phyloP scores from a whole-genome alignment of 2,113 vertebrate species.

The Ginglymostoma cirratum region DNA sequence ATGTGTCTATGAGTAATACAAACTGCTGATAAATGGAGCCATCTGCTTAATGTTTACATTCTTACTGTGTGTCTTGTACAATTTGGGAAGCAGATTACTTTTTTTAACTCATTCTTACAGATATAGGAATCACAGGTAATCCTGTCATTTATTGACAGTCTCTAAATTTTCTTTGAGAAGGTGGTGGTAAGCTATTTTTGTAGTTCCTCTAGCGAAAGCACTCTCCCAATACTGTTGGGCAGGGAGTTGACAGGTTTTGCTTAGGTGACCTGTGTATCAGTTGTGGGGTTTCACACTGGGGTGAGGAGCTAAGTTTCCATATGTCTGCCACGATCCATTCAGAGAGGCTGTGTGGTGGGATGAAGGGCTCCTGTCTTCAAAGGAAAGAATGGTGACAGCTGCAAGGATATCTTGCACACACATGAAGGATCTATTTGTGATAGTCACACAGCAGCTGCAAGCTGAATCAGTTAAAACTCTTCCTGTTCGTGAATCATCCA shows the following conservation, averaged over 20 bases:
- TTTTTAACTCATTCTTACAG: not conserved
- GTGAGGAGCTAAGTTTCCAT: not conserved
- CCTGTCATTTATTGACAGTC: not conserved
- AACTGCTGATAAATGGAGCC: conserved; percentile 21
- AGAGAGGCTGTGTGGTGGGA: no score
- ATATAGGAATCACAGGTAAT: not conserved
- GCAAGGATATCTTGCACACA: not conserved
- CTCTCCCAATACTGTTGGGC: not conserved
- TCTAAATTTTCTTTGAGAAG: no score
- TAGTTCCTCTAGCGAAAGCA: not conserved
- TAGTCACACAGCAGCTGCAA: not conserved
- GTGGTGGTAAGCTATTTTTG: not conserved
- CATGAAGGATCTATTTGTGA: not conserved
- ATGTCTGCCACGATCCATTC: not conserved
- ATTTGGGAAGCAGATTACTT: not conserved
- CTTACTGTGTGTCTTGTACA: not conserved
- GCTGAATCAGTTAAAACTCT: not conserved
- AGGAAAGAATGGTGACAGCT: not conserved
- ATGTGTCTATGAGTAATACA: not conserved
- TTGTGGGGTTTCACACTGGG: not conserved
- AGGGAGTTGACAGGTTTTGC: not conserved
- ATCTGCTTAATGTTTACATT: conserved; percentile 25
- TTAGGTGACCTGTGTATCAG: not conserved
- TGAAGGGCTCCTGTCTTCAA: not conserved
- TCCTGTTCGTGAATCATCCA: not conserved